Base-by-base conservation (phyloP, 2,113 vertebrate species). In the Pyrgilauda ruficollis region DNA sequence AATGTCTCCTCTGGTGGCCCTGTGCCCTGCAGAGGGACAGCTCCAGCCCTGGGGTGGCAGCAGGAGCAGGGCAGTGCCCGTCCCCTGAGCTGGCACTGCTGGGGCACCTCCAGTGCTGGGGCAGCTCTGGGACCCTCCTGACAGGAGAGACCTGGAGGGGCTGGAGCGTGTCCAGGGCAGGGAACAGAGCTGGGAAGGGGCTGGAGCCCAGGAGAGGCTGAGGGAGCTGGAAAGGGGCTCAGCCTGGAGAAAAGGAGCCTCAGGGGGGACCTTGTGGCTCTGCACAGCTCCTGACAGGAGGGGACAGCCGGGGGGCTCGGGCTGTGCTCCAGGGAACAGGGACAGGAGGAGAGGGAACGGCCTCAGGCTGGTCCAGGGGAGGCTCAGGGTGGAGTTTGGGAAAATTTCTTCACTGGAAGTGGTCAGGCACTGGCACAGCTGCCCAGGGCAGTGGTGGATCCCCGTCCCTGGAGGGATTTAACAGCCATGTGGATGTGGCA, bases 331-430 rank as follows among this genome's bases (percentile, higher is more conserved):
- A 84, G 69, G 68, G 59, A 74, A 84, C 41, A 84, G 69, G 59
- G 69, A 55, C 68, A 63, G 82, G 82, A 84, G 33, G 18, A 64
- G 82, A 84, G 69, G 59, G 58, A 73, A 73, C 9, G 3, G 81
- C 49, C 58, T 46, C 49, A 33, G 27, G 14, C 26, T 73, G 82
- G n/a, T 41, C n/a, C 58, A 46, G 49, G 49, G 69, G 2, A 47
- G 33, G 27, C 0, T 4, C 39, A 73, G n/a, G 28, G 0, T 22
- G 41, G 50, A 47, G 2, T 1, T 10, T 12, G n/a, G 59, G 41
- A 2, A 39, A 0, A 55, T 63, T 15, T 0, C 23, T 55, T 19
- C 24, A 3, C 41, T 27, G 23, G 14, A 33, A 46, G 6, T 6
- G 11, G 0, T 52, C 66, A 50, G 30, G 33, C 21, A 5, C 6